These are phyloP conservation scores for Pangasius mekongensis DNA, from an alignment of 2,797 vertebrate genomes.

Conservation along the genomic window DNA sequence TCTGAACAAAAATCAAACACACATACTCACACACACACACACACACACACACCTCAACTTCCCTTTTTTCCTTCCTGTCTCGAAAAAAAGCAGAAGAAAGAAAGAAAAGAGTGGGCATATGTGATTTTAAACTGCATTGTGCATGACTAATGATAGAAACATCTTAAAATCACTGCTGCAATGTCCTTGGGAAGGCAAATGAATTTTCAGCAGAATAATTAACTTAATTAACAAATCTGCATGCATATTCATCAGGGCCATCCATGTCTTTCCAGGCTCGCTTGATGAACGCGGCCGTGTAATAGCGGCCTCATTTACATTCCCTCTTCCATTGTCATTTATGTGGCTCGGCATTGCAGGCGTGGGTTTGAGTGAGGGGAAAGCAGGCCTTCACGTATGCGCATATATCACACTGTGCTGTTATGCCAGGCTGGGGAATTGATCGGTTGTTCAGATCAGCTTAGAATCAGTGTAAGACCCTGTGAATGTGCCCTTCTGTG, in stretches of 20 bases:
- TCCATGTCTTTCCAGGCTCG: slow-evolving; percentile 99
- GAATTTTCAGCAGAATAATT: slow-evolving; percentile 97
- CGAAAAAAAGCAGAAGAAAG: slow-evolving; percentile 71
- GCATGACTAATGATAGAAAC: slow-evolving; percentile 99
- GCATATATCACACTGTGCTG: slow-evolving; percentile 61
- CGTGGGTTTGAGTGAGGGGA: slow-evolving; percentile 19
- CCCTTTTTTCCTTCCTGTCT: slow-evolving; percentile 39
- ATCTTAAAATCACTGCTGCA: slow-evolving; percentile 99
- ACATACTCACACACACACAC: not conserved
- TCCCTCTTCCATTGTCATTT: slow-evolving; percentile 97
- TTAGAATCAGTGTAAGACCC: slow-evolving; percentile 55
- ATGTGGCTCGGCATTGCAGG: slow-evolving; percentile 66
- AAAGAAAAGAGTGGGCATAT: slow-evolving; percentile 86
- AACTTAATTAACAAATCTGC: slow-evolving; percentile 98
- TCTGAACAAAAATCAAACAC: not conserved
- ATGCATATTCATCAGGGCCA: slow-evolving; percentile 98
- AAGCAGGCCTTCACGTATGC: slow-evolving; percentile 56
- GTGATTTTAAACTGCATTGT: slow-evolving; percentile 92
- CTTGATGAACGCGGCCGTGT: slow-evolving; percentile 98
- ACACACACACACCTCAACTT: slow-evolving; percentile 12
- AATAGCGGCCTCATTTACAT: slow-evolving; percentile 99
- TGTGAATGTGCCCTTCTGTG: slow-evolving; percentile 38
- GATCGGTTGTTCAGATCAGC: slow-evolving; percentile 67
- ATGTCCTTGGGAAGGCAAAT: slow-evolving; percentile 99
- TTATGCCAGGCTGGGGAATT: slow-evolving; percentile 64